phyloP scores from a whole-genome alignment of 2,888 invertebrate genomes.

The Cataglyphis livida region DNA sequence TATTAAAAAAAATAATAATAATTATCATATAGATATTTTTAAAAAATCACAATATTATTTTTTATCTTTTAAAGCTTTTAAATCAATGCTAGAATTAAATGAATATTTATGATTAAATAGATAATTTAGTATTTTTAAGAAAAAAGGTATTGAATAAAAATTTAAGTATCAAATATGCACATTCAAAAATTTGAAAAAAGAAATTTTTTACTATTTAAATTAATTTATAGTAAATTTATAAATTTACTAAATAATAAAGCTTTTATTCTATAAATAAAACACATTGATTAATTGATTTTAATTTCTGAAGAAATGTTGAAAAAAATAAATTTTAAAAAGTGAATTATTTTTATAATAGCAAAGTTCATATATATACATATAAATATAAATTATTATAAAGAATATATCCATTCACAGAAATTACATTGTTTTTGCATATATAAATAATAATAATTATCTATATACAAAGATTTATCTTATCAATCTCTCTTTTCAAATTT shows the following conservation, averaged over 20 bases:
- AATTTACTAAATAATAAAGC: background rate
- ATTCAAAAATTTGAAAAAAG: background rate
- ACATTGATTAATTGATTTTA: background rate
- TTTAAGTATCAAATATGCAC: background rate
- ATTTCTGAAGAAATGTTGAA: background rate
- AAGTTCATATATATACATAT: background rate
- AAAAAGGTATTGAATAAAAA: background rate
- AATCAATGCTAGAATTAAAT: background rate
- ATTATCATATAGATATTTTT: background rate
- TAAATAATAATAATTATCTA: background rate
- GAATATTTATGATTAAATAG: background rate
- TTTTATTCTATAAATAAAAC: background rate
- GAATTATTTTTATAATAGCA: background rate
- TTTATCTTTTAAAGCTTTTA: background rate
- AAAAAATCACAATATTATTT: background rate
- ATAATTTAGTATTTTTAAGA: background rate
- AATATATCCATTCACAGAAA: background rate
- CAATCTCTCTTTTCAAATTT: background rate
- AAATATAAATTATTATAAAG: background rate
- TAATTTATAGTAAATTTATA: background rate
- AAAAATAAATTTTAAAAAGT: background rate
- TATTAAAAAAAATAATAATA: background rate
- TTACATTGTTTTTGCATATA: background rate
- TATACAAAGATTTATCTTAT: background rate
- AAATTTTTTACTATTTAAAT: background rate